These are phyloP conservation scores for Oncopodura yosiiana DNA, from an alignment of 1,140 invertebrate species.

Conservation along the genomic window DNA sequence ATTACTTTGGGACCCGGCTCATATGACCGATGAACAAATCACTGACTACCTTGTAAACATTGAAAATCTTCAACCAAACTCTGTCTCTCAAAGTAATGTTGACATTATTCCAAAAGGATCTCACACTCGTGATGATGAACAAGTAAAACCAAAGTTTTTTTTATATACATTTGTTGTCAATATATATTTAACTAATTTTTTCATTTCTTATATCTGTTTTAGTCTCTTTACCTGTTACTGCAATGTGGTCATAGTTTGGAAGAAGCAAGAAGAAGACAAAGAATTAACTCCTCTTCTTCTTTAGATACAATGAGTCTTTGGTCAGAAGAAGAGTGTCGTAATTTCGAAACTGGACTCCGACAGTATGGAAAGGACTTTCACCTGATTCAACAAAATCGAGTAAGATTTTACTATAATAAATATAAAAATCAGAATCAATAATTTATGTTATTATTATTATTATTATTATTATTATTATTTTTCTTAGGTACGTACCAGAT, in stretches of 20 bases:
- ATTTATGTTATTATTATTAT: neutral
- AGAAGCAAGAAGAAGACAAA: slow-evolving; percentile 74
- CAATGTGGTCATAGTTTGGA: slow-evolving; percentile 92
- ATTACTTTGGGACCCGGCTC: slow-evolving; percentile 80
- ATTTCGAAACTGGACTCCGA: slow-evolving; percentile 89
- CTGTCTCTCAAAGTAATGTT: slow-evolving; percentile 44
- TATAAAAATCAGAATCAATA: neutral
- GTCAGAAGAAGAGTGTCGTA: slow-evolving; percentile 95
- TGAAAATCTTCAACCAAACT: slow-evolving; percentile 44
- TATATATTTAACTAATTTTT: slow-evolving; percentile 2
- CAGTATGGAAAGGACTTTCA: slow-evolving; percentile 94
- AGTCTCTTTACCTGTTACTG: slow-evolving; percentile 79
- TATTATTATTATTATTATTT: slow-evolving; percentile 2
- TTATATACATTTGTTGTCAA: neutral
- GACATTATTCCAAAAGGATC: slow-evolving; percentile 58
- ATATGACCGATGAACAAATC: slow-evolving; percentile 59
- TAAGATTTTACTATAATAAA: slow-evolving; percentile 40
- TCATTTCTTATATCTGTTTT: slow-evolving; percentile 36
- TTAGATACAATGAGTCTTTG: slow-evolving; percentile 72
- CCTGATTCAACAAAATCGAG: slow-evolving; percentile 86
- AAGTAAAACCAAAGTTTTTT: slow-evolving; percentile 38
- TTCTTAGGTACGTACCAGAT: slow-evolving; percentile 68
- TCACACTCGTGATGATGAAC: slow-evolving; percentile 84
- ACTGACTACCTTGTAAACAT: slow-evolving; percentile 72
- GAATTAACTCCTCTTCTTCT: slow-evolving; percentile 53